phyloP scores from a whole-genome alignment of 2,888 invertebrate genomes.

The Agapostemon virescens region DNA sequence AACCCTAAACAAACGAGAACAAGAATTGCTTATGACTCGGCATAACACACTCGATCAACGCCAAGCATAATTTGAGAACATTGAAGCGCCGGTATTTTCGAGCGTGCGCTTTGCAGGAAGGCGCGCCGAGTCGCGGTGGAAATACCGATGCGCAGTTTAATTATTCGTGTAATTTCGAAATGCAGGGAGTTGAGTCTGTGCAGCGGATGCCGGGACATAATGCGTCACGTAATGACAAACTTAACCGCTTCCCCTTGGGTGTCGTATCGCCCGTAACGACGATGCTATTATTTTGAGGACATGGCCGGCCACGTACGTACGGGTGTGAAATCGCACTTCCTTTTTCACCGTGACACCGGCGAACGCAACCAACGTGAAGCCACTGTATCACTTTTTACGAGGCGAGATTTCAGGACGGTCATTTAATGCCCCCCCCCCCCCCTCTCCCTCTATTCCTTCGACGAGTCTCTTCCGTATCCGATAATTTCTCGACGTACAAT shows the following conservation, averaged over 20 bases:
- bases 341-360: conserved; percentile 28
- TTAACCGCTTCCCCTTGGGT: conserved; percentile 64
- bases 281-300: conserved; percentile 60
- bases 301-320: conserved; percentile 35
- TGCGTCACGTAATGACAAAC: conserved; percentile 65
- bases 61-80: background rate
- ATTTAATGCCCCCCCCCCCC: conserved; percentile 19
- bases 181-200: conserved; percentile 41
- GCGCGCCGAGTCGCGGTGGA: conserved; percentile 44
- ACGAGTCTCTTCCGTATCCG: background rate
- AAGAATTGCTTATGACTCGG: background rate
- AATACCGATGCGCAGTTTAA: conserved; percentile 53
- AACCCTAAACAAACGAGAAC: background rate
- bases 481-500: background rate
- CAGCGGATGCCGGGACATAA: conserved; percentile 62
- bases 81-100: background rate
- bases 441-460: background rate
- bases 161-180: conserved; percentile 64
- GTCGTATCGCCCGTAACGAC: conserved; percentile 57
- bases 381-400: conserved; percentile 24
- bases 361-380: background rate
- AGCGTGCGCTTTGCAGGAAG: background rate
- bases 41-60: background rate
- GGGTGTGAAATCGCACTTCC: conserved; percentile 50
- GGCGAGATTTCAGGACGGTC: conserved; percentile 23